These are phyloP conservation scores for Ficedula albicollis DNA, from an alignment of 2,797 vertebrate species.

Conservation along the genomic window DNA sequence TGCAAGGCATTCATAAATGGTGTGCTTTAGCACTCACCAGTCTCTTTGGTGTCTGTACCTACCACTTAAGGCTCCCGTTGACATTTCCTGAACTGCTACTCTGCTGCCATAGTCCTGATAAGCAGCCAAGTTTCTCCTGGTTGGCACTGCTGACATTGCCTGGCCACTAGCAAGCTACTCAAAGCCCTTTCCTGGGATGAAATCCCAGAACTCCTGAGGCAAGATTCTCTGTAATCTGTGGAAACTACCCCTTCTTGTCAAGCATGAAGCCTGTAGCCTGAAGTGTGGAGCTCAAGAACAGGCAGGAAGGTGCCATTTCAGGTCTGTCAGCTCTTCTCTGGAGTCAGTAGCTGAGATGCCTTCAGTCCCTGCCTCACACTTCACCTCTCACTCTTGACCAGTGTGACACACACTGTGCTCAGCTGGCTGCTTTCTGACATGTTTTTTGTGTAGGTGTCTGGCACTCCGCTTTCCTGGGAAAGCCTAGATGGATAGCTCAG, in stretches of 20 bases:
- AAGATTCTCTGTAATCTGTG: neutral
- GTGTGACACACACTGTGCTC: neutral
- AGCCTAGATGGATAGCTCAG: neutral
- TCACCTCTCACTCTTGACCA: neutral
- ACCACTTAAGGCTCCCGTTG: neutral
- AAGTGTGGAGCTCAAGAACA: neutral
- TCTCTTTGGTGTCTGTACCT: neutral
- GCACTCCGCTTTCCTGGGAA: neutral
- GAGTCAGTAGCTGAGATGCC: neutral
- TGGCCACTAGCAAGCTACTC: neutral
- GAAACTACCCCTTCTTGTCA: neutral
- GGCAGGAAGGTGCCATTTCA: neutral
- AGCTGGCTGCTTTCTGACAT: neutral
- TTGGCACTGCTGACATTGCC: neutral
- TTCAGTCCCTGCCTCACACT: neutral
- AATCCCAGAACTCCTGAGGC: neutral
- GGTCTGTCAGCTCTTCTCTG: neutral
- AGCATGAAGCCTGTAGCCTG: neutral
- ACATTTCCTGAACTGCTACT: neutral
- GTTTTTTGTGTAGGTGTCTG: neutral
- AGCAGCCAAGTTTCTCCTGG: neutral
- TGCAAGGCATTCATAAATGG: neutral
- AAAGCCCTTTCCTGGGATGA: neutral
- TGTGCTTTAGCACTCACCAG: neutral
- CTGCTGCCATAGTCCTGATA: neutral